phyloP scores from a whole-genome alignment of 2,113 vertebrate genomes.

The Podiceps cristatus region DNA sequence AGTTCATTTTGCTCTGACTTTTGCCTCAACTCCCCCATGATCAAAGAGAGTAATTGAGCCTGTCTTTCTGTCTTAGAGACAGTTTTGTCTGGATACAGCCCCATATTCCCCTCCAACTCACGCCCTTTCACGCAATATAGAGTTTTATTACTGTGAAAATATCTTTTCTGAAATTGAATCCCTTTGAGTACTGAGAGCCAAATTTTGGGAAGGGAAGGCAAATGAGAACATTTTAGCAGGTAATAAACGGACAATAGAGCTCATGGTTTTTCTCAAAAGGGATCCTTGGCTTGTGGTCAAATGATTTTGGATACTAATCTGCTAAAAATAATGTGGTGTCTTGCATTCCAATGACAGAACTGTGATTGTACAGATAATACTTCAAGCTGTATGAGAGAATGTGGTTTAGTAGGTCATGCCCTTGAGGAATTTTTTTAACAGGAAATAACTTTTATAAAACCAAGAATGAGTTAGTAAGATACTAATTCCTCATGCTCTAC shows the following conservation, averaged over 20 bases:
- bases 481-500: neutral
- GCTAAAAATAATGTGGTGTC: neutral
- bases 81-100: neutral
- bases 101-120: neutral
- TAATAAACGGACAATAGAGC: neutral
- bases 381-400: neutral
- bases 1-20: neutral
- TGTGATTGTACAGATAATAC: neutral
- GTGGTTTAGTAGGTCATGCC: conserved; percentile 7
- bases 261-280: neutral
- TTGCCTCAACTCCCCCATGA: neutral
- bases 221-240: neutral
- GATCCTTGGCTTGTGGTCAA: neutral
- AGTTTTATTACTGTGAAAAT: neutral
- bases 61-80: neutral
- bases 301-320: conserved; percentile 14
- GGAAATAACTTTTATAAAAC: neutral
- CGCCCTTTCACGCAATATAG: neutral
- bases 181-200: neutral
- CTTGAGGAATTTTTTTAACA: neutral
- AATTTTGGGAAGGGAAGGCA: neutral
- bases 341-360: neutral
- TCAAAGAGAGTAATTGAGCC: neutral
- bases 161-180: neutral
- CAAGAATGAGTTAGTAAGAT: neutral